Conservation (phyloP, 2,888 invertebrate genomes). For the Drosophila colorata region DNA sequence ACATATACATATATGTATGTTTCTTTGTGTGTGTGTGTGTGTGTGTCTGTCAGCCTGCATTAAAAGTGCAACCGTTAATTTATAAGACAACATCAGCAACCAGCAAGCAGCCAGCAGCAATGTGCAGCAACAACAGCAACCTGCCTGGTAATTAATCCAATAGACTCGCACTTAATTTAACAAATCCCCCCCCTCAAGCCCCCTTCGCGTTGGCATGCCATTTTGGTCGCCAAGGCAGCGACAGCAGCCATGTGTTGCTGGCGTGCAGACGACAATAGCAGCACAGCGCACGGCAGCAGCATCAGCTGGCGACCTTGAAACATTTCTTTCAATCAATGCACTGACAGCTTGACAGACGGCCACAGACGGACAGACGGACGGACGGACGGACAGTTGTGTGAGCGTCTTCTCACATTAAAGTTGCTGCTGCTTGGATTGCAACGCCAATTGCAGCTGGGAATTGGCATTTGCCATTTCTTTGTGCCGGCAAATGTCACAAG, state of each 20-base stretch:
- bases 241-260: constrained; percentile 36
- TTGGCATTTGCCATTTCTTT: constrained; percentile 77
- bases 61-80: constrained; percentile 76
- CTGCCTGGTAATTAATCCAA: constrained; percentile 70
- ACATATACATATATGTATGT: background rate
- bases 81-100: constrained; percentile 63
- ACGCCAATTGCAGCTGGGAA: constrained; percentile 46
- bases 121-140: constrained; percentile 40
- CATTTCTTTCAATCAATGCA: constrained; percentile 62
- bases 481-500: constrained; percentile 72
- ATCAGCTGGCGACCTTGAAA: constrained; percentile 71
- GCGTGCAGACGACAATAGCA: constrained; percentile 39
- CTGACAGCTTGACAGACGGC: constrained; percentile 27
- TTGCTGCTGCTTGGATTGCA: constrained; percentile 12
- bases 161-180: constrained; percentile 59
- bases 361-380: constrained; percentile 2
- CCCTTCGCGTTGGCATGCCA: constrained; percentile 9
- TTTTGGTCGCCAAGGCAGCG: constrained; percentile 10
- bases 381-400: background rate
- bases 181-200: background rate
- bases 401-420: constrained; percentile 14
- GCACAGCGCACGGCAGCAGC: constrained; percentile 15
- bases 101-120: constrained; percentile 37
- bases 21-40: constrained; percentile 29
- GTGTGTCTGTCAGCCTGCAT: constrained; percentile 68